Percentiles rank a stretch among this genome's conserved stretches.
Conservation (phyloP, 2,888 invertebrate species). For the Eulithis testata region DNA sequence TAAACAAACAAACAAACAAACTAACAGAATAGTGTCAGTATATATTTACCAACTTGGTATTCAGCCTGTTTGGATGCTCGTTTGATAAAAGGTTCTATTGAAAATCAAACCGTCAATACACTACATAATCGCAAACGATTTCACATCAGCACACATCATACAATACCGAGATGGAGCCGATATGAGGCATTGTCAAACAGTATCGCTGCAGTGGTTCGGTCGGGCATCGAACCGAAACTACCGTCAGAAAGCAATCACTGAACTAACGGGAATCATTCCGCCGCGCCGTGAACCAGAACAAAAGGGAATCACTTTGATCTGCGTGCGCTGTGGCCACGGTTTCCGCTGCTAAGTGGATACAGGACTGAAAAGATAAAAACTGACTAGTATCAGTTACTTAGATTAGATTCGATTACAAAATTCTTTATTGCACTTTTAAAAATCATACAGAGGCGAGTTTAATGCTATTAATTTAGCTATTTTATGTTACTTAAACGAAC, state of each 20-base stretch:
- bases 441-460: too few relatives aligned
- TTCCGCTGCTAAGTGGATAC: slow-evolving; percentile 32
- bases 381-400: too few relatives aligned
- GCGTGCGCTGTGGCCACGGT: slow-evolving; percentile 49
- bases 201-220: slow-evolving; percentile 21
- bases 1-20: too few relatives aligned
- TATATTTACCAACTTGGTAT: background rate
- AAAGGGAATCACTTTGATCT: slow-evolving; percentile 77
- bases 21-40: too few relatives aligned
- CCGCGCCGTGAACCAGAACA: slow-evolving; percentile 70
- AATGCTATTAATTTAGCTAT: too few relatives aligned
- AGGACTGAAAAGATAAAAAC: background rate
- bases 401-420: too few relatives aligned
- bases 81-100: slow-evolving; percentile 12
- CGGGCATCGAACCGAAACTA: slow-evolving; percentile 55
- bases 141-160: slow-evolving; percentile 29
- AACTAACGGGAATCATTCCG: slow-evolving; percentile 69
- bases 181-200: slow-evolving; percentile 22
- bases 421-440: too few relatives aligned
- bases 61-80: background rate
- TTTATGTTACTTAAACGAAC: too few relatives aligned
- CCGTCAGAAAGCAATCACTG: slow-evolving; percentile 75
- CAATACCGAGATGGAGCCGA: slow-evolving; percentile 19
- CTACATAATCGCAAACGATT: slow-evolving; percentile 21
- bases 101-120: slow-evolving; percentile 7